Conservation (phyloP, 2,888 invertebrate genomes). For the Adela reaumurella region DNA sequence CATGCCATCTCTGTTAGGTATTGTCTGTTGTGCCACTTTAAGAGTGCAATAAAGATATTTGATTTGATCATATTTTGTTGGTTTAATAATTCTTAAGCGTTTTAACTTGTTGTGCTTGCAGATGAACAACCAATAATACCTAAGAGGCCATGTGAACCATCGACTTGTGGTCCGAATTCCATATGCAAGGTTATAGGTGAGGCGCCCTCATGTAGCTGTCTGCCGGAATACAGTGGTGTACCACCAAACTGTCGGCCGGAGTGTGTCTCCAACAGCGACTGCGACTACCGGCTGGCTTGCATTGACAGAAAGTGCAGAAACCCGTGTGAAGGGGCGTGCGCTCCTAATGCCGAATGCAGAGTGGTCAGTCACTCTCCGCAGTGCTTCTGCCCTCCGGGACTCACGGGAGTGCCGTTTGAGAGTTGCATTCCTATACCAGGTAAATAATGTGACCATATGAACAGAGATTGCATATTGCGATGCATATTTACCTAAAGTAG, state of each 20-base stretch:
- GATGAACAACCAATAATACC: no score
- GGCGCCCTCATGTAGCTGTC: slow-evolving; percentile 67
- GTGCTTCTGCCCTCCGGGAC: slow-evolving; percentile 69
- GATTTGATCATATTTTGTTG: no score
- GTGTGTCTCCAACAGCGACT: slow-evolving; percentile 79
- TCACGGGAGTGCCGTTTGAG: slow-evolving; percentile 75
- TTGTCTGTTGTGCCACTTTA: no score
- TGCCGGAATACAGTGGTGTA: slow-evolving; percentile 66
- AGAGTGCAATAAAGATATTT: no score
- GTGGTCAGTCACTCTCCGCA: slow-evolving; percentile 83
- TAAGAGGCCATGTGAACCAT: slow-evolving; percentile 59
- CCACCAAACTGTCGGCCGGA: slow-evolving; percentile 78
- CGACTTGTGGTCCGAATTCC: slow-evolving; percentile 80
- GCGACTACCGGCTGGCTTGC: slow-evolving; percentile 71
- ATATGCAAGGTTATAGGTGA: slow-evolving; percentile 57
- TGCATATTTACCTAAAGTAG: no score
- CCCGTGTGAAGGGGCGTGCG: slow-evolving; percentile 79
- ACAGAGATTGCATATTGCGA: no score
- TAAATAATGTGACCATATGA: slow-evolving; percentile 24
- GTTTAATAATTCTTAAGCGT: no score
- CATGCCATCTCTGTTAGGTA: no score
- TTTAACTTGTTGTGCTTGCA: no score
- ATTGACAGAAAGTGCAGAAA: slow-evolving; percentile 74
- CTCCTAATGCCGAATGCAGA: slow-evolving; percentile 70
- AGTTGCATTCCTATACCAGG: slow-evolving; percentile 51